Evolutionary conservation across 2,888 invertebrate species (phyloP).

Genomic region (Drosophila basisetae): DNA sequence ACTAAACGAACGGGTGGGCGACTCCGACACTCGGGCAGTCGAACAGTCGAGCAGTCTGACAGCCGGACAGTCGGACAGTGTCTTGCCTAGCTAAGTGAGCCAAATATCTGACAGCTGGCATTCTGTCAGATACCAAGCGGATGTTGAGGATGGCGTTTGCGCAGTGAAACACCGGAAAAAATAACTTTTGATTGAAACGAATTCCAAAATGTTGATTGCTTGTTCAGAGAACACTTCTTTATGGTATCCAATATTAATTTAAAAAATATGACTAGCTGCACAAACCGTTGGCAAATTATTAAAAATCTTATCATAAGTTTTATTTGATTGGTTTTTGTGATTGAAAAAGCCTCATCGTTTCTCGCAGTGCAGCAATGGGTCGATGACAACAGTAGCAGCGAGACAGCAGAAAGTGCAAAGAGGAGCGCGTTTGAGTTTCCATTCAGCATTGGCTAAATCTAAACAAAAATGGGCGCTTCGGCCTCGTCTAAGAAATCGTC

Average conservation of each 20-base stretch:
- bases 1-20: slow-evolving; percentile 2
- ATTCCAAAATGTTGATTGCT: not conserved
- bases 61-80: slow-evolving; percentile 20
- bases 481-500: slow-evolving; percentile 65
- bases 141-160: slow-evolving; percentile 43
- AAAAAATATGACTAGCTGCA: not conserved
- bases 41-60: not conserved
- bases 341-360: not conserved
- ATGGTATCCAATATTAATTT: not conserved
- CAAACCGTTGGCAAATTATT: not conserved
- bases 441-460: slow-evolving; percentile 5
- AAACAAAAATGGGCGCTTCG: slow-evolving; percentile 73
- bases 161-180: slow-evolving; percentile 29
- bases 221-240: not conserved
- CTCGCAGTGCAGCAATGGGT: slow-evolving; percentile 30
- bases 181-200: not conserved
- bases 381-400: slow-evolving; percentile 35
- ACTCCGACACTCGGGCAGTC: not conserved
- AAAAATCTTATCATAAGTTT: not conserved
- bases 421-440: slow-evolving; percentile 3
- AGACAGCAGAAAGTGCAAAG: slow-evolving; percentile 14
- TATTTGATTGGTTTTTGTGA: not conserved
- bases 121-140: slow-evolving; percentile 6
- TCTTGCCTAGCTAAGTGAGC: slow-evolving; percentile 30
- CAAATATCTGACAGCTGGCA: slow-evolving; percentile 39